phyloP scores from a whole-genome alignment of 1,140 invertebrate genomes.

The Cyclargus thomasi region DNA sequence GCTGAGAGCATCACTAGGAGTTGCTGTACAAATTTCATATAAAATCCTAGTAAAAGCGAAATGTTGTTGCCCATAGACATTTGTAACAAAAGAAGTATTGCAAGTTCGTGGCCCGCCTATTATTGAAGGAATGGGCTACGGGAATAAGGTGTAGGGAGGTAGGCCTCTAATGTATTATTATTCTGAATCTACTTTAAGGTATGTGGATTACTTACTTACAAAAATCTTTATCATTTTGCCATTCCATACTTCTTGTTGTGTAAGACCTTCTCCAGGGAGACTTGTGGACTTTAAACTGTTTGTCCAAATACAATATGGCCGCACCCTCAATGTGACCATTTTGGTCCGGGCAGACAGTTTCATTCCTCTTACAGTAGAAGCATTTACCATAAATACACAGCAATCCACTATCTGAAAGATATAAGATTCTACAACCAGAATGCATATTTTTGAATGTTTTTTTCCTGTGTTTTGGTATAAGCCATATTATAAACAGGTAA shows the following conservation, averaged over 20 bases:
- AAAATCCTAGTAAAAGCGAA: too few species aligned
- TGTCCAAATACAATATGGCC: constrained; percentile 88
- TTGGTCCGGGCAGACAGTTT: constrained; percentile 86
- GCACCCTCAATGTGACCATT: constrained; percentile 85
- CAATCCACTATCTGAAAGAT: constrained; percentile 61
- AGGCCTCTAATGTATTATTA: not conserved
- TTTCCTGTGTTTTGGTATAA: too few species aligned
- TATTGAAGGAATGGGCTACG: too few species aligned
- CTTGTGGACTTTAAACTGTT: constrained; percentile 80
- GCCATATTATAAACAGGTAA: too few species aligned
- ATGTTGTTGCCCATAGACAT: too few species aligned
- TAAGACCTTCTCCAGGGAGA: constrained; percentile 95
- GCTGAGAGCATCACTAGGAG: too few species aligned
- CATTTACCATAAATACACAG: constrained; percentile 93
- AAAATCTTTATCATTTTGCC: constrained; percentile 87
- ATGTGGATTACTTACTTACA: constrained; percentile 80
- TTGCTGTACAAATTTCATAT: too few species aligned
- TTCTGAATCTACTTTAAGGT: not conserved
- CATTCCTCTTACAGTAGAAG: constrained; percentile 88
- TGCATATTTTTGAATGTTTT: too few species aligned
- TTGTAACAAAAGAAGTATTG: too few species aligned
- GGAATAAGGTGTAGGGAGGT: too few species aligned
- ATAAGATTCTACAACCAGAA: too few species aligned
- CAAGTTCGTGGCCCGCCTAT: too few species aligned
- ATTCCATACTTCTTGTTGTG: constrained; percentile 84